phyloP scores from a whole-genome alignment of 2,113 vertebrate genomes.

The Raja brachyura region DNA sequence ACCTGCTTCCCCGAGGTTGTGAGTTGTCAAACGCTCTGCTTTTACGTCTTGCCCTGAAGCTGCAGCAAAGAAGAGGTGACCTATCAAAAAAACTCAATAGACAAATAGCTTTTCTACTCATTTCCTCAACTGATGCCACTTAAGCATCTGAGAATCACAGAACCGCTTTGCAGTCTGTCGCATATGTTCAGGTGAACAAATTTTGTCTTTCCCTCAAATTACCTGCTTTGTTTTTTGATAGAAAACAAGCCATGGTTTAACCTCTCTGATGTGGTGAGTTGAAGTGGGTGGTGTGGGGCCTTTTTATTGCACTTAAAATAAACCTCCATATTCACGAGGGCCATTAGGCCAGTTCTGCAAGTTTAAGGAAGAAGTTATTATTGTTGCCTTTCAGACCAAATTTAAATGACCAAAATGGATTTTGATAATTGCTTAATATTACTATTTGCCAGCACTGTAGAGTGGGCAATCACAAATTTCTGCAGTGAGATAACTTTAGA shows the following conservation, averaged over 20 bases:
- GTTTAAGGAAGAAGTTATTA: background rate
- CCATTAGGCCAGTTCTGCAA: background rate
- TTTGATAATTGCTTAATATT: constrained; percentile 33
- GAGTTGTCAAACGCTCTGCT: constrained; percentile 45
- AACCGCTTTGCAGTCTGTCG: constrained; percentile 40
- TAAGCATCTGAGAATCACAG: constrained; percentile 41
- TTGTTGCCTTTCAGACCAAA: constrained; percentile 1
- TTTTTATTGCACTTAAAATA: background rate
- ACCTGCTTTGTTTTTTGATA: constrained; percentile 42
- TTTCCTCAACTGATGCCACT: constrained; percentile 44
- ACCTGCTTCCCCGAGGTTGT: constrained; percentile 43
- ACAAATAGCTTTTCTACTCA: constrained; percentile 41
- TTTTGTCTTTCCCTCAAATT: constrained; percentile 40
- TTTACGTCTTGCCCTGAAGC: constrained; percentile 43
- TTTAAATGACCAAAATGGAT: background rate
- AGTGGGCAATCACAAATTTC: background rate
- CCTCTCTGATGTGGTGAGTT: background rate
- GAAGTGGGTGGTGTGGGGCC: background rate
- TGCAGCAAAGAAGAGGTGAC: constrained; percentile 39
- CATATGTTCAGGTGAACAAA: constrained; percentile 41
- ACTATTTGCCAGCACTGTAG: background rate
- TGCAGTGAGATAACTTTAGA: background rate
- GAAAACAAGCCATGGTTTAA: constrained; percentile 39
- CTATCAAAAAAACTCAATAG: constrained; percentile 42
- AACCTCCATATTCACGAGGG: background rate